Evolutionary conservation across 2,888 invertebrate species (phyloP), one percentile per base, ranked within the genome.

Genomic region (Polydrusus cervinus): DNA sequence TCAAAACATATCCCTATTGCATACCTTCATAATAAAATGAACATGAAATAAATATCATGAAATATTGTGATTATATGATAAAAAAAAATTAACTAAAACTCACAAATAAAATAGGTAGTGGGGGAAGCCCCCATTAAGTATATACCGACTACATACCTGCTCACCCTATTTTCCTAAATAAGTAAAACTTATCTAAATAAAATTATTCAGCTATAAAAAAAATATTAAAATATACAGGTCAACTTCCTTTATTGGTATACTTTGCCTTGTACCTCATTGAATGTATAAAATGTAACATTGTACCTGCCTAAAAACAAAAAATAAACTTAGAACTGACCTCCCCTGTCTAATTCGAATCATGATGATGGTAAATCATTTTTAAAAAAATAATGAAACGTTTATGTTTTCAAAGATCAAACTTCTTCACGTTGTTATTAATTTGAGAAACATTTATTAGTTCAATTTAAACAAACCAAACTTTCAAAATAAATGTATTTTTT

Each of bases 41-140:
- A 74, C 57, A 74, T 74, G 69, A 74, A 74, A 74, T 74, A 74
- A 74, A 74, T 74, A 74, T 57, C 61, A 65, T 70, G 74, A 70
- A 73, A 47, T 11, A 57, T 57, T 14, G 60, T 68, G 57, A 60
- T 60, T 34, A 55, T n/a, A 57, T 57, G 68, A 68, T 40, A 16
- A 49, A 34, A 57, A 45, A 69, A 71, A 20, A 67, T 25, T 53
- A 67, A 53, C 67, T 53, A 67, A 67, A 68, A 57, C 40, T 40
- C 49, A 16, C 47, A 60, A 38, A 38, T 40, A 60, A 43, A 60
- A 38, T 38, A 60, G 57, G 57, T 60, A 34, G 18, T 16, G 49
- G 34, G 34, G 8, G 34, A 65, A 16, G 10, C 25, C 30, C 30
- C 47, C 49, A 25, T 30, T 45, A 62, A 62, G 14, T 43, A 49